Conservation (phyloP, 1,140 invertebrate species). For the Phocides pigmalion region DNA sequence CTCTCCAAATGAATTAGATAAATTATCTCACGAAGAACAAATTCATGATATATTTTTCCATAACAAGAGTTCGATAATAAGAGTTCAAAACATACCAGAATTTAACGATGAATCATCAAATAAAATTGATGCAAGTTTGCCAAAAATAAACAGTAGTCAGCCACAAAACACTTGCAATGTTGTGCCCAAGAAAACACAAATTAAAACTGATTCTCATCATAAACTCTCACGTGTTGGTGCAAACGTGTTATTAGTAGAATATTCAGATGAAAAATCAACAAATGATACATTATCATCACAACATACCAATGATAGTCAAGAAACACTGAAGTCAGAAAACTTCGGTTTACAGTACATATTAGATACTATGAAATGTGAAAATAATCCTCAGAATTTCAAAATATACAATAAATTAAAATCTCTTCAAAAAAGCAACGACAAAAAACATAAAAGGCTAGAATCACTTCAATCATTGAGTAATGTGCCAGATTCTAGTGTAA, state of each 20-base stretch:
- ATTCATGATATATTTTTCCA: constrained; percentile 7
- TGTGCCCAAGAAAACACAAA: neutral
- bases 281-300: constrained; percentile 7
- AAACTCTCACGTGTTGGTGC: constrained; percentile 44
- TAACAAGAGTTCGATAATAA: neutral
- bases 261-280: constrained; percentile 16
- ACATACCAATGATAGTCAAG: constrained; percentile 26
- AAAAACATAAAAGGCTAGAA: constrained; percentile 5
- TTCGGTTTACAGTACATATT: constrained; percentile 60
- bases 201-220: constrained; percentile 40
- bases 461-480: neutral
- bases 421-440: constrained; percentile 42
- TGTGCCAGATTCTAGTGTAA: too few relatives aligned
- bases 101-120: neutral
- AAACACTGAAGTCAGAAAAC: constrained; percentile 33
- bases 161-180: neutral
- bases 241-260: constrained; percentile 38
- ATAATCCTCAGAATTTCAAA: constrained; percentile 31
- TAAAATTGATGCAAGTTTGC: constrained; percentile 4
- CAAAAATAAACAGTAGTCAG: constrained; percentile 2
- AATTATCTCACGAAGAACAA: constrained; percentile 14
- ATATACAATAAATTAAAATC: constrained; percentile 26
- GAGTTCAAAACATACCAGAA: neutral
- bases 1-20: constrained; percentile 4
- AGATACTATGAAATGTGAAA: constrained; percentile 47